Evolutionary conservation across 2,797 vertebrate genomes (phyloP).

Genomic region (Tangara arthus): DNA sequence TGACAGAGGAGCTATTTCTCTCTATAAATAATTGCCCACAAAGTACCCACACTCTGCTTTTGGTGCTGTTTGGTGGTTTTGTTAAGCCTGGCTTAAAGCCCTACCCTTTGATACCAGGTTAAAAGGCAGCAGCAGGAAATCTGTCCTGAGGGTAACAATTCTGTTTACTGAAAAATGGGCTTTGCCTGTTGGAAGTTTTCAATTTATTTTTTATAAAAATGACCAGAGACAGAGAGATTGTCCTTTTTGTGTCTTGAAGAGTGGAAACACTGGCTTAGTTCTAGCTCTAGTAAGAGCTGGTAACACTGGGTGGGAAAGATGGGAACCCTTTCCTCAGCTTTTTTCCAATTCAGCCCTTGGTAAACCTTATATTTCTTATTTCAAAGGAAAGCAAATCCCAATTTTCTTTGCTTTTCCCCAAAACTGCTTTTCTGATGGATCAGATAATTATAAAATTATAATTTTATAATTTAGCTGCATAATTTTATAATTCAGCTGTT

Average conservation of each 20-base stretch:
- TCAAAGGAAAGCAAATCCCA: neutral
- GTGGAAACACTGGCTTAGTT: neutral
- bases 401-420: neutral
- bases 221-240: fast-evolving
- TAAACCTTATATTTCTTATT: neutral
- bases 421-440: neutral
- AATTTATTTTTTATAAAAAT: neutral
- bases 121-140: neutral
- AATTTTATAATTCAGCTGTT: neutral
- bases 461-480: neutral
- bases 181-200: neutral
- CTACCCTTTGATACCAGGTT: neutral
- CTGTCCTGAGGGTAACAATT: neutral
- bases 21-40: neutral
- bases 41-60: neutral
- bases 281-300: neutral
- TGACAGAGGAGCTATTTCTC: neutral
- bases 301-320: neutral
- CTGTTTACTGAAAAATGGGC: neutral
- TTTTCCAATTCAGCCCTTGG: neutral
- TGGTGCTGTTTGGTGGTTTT: fast-evolving
- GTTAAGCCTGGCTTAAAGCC: neutral
- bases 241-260: neutral
- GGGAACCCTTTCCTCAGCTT: neutral
- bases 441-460: neutral